These are phyloP conservation scores for Balaenoptera acutorostrata DNA, from an alignment of 2,113 vertebrate species.

Conservation along the genomic window DNA sequence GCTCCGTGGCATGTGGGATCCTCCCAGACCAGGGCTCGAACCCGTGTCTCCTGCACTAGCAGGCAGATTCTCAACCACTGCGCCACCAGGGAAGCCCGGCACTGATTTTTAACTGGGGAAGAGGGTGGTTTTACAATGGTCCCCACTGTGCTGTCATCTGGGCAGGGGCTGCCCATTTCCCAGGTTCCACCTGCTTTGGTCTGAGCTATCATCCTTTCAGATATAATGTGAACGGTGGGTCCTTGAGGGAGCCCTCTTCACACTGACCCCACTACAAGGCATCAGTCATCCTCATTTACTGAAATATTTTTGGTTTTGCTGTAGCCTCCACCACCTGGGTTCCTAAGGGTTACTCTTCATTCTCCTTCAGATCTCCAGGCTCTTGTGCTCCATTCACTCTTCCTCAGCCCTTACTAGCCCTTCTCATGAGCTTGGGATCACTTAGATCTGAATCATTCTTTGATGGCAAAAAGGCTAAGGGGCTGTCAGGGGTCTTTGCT, in stretches of 20 bases:
- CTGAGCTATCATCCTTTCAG: background rate
- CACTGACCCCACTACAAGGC: background rate
- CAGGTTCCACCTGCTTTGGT: background rate
- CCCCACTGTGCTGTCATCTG: rapidly evolving
- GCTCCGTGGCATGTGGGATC: too few relatives aligned
- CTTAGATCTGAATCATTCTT: background rate
- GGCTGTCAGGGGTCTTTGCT: background rate
- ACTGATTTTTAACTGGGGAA: background rate
- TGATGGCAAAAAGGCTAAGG: background rate
- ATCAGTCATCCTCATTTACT: background rate
- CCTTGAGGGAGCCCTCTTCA: background rate
- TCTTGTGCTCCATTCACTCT: background rate
- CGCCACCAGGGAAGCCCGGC: too few relatives aligned
- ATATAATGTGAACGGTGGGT: background rate
- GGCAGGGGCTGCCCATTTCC: background rate
- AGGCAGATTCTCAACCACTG: too few relatives aligned
- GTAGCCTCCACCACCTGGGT: background rate
- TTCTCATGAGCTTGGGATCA: background rate
- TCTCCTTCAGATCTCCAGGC: background rate
- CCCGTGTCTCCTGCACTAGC: too few relatives aligned
- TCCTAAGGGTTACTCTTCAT: background rate
- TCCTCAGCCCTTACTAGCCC: background rate
- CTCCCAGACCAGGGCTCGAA: too few relatives aligned
- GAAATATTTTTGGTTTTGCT: background rate
- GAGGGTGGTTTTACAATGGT: background rate